Evolutionary conservation across 1,140 invertebrate species (phyloP).

Genomic region (Aphaenogaster rudis): DNA sequence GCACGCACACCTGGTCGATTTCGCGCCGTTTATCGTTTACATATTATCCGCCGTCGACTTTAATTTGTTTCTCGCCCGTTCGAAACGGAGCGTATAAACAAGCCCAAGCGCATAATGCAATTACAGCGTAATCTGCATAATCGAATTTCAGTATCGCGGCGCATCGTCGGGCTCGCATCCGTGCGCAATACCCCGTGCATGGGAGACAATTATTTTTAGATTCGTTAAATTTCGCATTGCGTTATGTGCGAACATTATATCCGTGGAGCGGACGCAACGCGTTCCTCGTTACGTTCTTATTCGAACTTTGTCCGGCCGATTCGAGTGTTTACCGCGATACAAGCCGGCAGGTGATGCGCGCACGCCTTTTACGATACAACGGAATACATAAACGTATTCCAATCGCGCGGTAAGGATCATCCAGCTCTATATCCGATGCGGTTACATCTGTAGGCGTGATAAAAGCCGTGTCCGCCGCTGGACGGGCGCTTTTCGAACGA

Average conservation of each 20-base stretch:
- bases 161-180: neutral
- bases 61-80: constrained; percentile 5
- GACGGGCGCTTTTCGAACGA: neutral
- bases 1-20: constrained; percentile 11
- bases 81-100: constrained; percentile 6
- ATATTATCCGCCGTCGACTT: neutral
- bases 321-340: constrained; percentile 15
- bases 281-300: neutral
- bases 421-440: neutral
- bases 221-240: neutral
- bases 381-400: constrained; percentile 15
- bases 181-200: neutral
- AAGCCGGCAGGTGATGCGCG: constrained; percentile 23
- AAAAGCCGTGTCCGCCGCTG: neutral
- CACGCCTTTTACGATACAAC: constrained; percentile 23
- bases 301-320: neutral
- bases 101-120: constrained; percentile 1
- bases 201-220: constrained; percentile 15
- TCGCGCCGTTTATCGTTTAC: constrained; percentile 9
- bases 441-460: neutral
- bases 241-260: neutral
- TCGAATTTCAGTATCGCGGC: constrained; percentile 23
- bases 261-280: no score
- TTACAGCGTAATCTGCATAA: constrained; percentile 38
- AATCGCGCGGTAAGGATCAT: constrained; percentile 15